Base-by-base conservation (phyloP, 2,797 vertebrate species). In the Sebastes vulpes region DNA sequence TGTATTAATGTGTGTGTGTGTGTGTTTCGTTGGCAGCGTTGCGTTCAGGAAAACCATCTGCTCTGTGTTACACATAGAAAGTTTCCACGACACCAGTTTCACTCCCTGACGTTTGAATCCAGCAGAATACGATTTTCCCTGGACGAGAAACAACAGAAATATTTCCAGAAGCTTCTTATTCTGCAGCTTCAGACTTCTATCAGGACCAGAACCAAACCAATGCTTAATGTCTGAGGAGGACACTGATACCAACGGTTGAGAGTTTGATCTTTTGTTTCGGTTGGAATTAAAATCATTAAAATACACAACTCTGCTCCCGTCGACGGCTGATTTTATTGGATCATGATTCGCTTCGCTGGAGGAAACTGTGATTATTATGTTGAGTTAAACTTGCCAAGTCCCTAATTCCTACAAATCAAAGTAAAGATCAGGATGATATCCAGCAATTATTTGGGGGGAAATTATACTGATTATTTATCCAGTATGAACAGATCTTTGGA, bases 41-140 rank as follows among this genome's bases (percentile, higher is more conserved):
- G 76, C 52, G 5, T 72, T 93, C 79, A 90, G 84, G 61, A 88
- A 92, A 95, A 93, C 82, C 95, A 95, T 93, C 94, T 95, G 95
- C 86, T 88, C 81, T 61, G 86, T 82, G 79, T 81, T 86, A 89
- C 67, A 75, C 67, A 78, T 42, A 82, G 48, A 89, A 59, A 86
- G 57, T 95, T 95, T 95, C 94, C 93, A 91, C 85, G 72, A 83
- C 73, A 73, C 79, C 79, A 75, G 82, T 84, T 84, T 86, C 73
- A 59, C 65, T 78, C 64, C 35, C 65, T 81, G 86, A 86, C 72
- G 59, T 9, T 78, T 78, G 80, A 78, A 68, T 70, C 56, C 76
- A 76, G 72, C 80, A 14, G 66, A 75, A 32, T 86, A 79, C 42
- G 12, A 82, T 82, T 93, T 90, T 83, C 85, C 57, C 72, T 78